These are phyloP conservation scores for Campoplex nolae DNA, from an alignment of 2,888 invertebrate species.

Conservation along the genomic window DNA sequence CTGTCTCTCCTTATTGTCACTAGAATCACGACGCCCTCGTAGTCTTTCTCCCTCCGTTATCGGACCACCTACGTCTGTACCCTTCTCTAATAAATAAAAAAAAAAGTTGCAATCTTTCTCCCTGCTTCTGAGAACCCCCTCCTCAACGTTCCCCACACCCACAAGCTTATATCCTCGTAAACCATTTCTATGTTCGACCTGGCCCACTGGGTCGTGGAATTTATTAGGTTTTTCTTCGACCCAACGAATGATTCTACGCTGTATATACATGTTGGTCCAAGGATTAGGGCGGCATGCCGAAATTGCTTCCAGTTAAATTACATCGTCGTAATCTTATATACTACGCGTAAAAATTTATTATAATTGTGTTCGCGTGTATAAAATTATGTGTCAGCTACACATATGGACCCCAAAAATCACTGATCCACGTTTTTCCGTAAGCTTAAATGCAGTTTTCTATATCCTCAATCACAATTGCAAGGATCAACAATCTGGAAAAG, in stretches of 20 bases:
- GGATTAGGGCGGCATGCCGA: conserved; percentile 50
- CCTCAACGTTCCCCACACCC: conserved; percentile 48
- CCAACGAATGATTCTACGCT: conserved; percentile 47
- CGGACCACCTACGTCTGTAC: conserved; percentile 47
- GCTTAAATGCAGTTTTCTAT: background rate
- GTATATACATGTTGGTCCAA: conserved; percentile 33
- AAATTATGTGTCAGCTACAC: conserved; percentile 2
- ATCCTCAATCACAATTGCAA: background rate
- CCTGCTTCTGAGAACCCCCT: conserved; percentile 38
- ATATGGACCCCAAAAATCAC: background rate
- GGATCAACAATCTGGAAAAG: background rate
- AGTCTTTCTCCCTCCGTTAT: conserved; percentile 43
- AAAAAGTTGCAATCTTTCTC: conserved; percentile 74
- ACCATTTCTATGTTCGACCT: conserved; percentile 75
- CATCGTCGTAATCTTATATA: conserved; percentile 21
- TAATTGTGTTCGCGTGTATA: conserved; percentile 2
- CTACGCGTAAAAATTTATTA: background rate
- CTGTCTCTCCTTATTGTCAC: conserved; percentile 20
- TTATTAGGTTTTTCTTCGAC: conserved; percentile 70
- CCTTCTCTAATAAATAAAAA: conserved; percentile 57
- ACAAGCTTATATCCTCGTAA: conserved; percentile 69
- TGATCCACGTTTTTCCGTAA: conserved; percentile 10
- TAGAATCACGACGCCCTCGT: conserved; percentile 16
- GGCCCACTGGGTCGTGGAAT: conserved; percentile 75
- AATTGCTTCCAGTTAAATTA: conserved; percentile 61